Percentiles rank a stretch among this genome's conserved stretches.
Conservation (phyloP, 2,888 invertebrate genomes). For the Meganola albula region DNA sequence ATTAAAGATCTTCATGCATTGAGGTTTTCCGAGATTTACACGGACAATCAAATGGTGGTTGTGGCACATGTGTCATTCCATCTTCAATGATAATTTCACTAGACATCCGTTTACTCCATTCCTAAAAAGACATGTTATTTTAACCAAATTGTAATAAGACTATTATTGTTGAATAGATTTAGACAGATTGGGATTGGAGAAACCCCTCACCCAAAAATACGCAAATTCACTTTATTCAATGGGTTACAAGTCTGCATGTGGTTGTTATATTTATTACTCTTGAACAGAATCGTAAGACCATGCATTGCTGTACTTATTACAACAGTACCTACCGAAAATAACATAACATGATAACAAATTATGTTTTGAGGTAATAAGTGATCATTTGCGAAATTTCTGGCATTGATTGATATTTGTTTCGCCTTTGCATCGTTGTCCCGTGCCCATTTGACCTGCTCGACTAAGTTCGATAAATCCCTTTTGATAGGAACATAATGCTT, state of each 20-base stretch:
- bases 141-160: constrained; percentile 45
- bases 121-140: too few species aligned
- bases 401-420: constrained; percentile 80
- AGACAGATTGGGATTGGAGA: too few species aligned
- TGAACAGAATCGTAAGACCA: too few species aligned
- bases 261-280: too few species aligned
- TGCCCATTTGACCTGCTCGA: constrained; percentile 88
- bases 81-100: constrained; percentile 51
- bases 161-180: neutral
- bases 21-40: constrained; percentile 31
- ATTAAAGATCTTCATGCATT: constrained; percentile 53
- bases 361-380: constrained; percentile 90
- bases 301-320: too few species aligned
- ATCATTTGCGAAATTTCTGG: constrained; percentile 83
- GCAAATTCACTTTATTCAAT: neutral
- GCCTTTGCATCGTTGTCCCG: constrained; percentile 83
- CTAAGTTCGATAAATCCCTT: constrained; percentile 87
- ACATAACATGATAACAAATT: constrained; percentile 89
- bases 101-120: constrained; percentile 84
- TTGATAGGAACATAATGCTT: constrained; percentile 91
- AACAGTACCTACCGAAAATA: constrained; percentile 52
- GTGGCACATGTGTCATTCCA: constrained; percentile 60
- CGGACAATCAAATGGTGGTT: constrained; percentile 45
- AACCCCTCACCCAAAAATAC: neutral
- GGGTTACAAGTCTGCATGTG: too few species aligned